Base-by-base conservation (phyloP, 1,140 invertebrate genomes). In the Caenorhabditis briggsae region DNA sequence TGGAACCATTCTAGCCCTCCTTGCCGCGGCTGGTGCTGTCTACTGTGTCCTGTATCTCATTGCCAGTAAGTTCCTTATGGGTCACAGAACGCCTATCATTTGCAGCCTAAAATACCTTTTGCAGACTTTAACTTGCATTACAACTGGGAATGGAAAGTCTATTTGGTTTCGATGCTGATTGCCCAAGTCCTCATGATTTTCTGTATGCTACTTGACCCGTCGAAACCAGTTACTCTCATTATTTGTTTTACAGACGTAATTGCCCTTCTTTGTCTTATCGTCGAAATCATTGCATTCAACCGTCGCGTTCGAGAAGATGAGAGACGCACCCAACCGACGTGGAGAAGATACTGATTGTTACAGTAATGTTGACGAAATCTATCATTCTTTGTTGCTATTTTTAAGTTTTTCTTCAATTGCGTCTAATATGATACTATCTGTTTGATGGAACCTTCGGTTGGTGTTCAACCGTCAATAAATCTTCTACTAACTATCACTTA, bases 241-340 rank as follows among this genome's bases (percentile, higher is more conserved):
- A 11, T 25, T 12, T 12, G 7, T 50, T 65, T 78, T 78, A 11
- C 20, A 78, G 70, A 78, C 46, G 70, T 78, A 3, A 78, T 78
- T 53, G 5, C 70, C 20, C 70, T 78, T 50, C 70, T 78, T 9
- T 78, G 70, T 46, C 70, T 78, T 25, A 78, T 78, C n/a, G 20
- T 78, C 14, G 70, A 78, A 78, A 78, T 78, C 46, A 78, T 78
- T 53, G 70, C 70, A 6, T 53, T 20, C 46, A 53, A 78, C n/a
- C 70, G 70, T 50, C 70, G 70, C 14, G 46, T 78, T 78, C 70
- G 70, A 50, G 46, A 50, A 23, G 70, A 78, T n/a, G 46, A 78
- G 12, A 23, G 11, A n/a, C 12, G 46, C 16, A 23, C n/a, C 9
- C 43, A 46, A 46, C 65, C 46, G 11, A 78, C 70, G 2, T 78